A percentile compares a stretch with the other conserved stretches of the same genome.
These are phyloP conservation scores for Turritopsis rubra DNA, from an alignment of 30 jellyfish, hydroid and myxozoan species.

Conservation along the genomic window DNA sequence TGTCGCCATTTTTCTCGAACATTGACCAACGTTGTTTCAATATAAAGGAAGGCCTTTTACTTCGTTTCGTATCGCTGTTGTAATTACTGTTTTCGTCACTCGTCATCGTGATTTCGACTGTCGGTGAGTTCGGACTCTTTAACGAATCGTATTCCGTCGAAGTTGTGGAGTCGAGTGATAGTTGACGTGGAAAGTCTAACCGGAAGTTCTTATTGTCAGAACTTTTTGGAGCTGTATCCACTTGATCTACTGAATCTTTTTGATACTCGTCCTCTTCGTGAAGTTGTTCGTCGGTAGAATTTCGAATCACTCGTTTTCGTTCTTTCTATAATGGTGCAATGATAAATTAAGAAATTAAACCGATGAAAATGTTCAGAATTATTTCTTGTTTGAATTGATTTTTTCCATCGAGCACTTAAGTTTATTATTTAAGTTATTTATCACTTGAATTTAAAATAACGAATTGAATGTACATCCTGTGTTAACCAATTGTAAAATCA, in stretches of 20 bases:
- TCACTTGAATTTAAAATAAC: background rate
- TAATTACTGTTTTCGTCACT: background rate
- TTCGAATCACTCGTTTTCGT: background rate
- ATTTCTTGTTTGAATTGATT: background rate
- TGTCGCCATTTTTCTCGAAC: conserved; percentile 20
- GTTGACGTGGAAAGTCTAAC: background rate
- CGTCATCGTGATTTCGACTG: background rate
- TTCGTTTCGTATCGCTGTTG: background rate
- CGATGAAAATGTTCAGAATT: background rate
- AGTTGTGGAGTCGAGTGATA: background rate
- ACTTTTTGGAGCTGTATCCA: background rate
- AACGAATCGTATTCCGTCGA: conserved; percentile 1
- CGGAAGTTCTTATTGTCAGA: background rate
- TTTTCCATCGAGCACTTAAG: background rate
- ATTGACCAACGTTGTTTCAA: conserved; percentile 34
- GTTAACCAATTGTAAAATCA: background rate
- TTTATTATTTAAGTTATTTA: background rate
- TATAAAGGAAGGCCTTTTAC: background rate
- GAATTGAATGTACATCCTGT: background rate
- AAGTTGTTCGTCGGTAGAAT: background rate
- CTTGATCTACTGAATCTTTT: background rate
- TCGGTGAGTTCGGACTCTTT: background rate
- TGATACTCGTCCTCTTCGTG: background rate
- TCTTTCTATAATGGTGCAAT: background rate
- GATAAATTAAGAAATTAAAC: background rate